These are phyloP conservation scores for Zapus hudsonius DNA, from an alignment of 2,113 vertebrate genomes.

Conservation along the genomic window DNA sequence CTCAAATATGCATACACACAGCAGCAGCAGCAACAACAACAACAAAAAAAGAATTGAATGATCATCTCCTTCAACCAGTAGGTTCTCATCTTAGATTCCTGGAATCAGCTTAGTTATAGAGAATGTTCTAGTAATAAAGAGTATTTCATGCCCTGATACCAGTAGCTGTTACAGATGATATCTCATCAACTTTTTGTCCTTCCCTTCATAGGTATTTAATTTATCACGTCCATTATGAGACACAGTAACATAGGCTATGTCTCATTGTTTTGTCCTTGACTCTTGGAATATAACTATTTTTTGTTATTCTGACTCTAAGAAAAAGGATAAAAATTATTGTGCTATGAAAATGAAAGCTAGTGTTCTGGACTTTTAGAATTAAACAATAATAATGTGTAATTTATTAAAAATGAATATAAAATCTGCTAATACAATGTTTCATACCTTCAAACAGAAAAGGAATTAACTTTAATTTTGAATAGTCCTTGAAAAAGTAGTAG, in stretches of 20 bases:
- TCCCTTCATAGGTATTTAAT: not conserved
- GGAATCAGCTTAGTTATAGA: not conserved
- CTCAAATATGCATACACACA: too few species aligned
- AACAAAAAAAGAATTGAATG: too few species aligned
- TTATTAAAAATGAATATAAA: conserved; percentile 40
- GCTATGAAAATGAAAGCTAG: conserved; percentile 8
- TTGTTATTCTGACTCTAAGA: too few species aligned
- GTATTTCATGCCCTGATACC: not conserved
- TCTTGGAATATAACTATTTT: conserved; percentile 6
- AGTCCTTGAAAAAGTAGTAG: not conserved
- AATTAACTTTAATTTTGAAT: conserved; percentile 51
- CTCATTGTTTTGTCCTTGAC: conserved; percentile 14
- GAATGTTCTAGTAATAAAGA: not conserved
- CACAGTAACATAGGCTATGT: too few species aligned
- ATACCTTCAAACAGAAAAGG: not conserved
- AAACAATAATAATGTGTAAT: conserved; percentile 15
- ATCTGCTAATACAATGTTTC: not conserved
- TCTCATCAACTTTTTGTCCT: not conserved
- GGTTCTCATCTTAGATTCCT: too few species aligned
- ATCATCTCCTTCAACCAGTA: too few species aligned
- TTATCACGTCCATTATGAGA: too few species aligned
- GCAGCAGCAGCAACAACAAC: too few species aligned
- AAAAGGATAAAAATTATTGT: conserved; percentile 12
- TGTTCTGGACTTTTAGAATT: conserved; percentile 39
- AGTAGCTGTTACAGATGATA: not conserved